Base-by-base conservation (phyloP, 2,888 invertebrate genomes). In the Hanleya hanleyi region DNA sequence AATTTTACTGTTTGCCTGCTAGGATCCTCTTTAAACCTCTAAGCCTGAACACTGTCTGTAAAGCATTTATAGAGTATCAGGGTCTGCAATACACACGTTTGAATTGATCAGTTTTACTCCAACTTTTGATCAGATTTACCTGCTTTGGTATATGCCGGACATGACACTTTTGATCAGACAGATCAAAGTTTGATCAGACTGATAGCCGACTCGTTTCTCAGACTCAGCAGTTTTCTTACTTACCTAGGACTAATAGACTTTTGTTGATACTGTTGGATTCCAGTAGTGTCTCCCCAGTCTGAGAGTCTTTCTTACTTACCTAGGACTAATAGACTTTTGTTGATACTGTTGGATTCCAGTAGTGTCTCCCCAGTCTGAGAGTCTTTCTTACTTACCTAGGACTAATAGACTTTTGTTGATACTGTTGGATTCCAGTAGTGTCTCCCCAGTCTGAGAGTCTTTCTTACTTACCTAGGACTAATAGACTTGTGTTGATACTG, bases 261-360 rank as follows among this genome's bases (percentile, higher is more conserved):
- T 97, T 96, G 89, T 98, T 98, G 80, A 98, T 98, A 90, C 97
- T 98, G 88, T 98, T 98, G 0, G 97, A 97, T 89, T 98, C 98
- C 87, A 96, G 96, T 78, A 97, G 90, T 70, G 88, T 84, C 95
- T 96, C 67, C 4, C 70, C 73, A 4, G 65, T 65, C 29, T 96
- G 83, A 94, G 94, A 0, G 96, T 97, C 89, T 95, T 95, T 97
- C 4, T n/a, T n/a, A 76, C 84, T 79, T 74, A 89, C 96, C 97
- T 82, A 98, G 91, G 5, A 97, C 97, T 94, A 98, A 96, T 0
- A 98, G 93, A 87, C 97, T 97, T 89, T 97, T 96, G 89, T 98
- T 98, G 80, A 98, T 98, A 90, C 97, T 98, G 88, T 98, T 98
- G 0, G 97, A 97, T 89, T 98, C 98, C 87, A 96, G 96, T 78